Conservation (phyloP, 2,113 vertebrate species). For the Scopus umbretta region DNA sequence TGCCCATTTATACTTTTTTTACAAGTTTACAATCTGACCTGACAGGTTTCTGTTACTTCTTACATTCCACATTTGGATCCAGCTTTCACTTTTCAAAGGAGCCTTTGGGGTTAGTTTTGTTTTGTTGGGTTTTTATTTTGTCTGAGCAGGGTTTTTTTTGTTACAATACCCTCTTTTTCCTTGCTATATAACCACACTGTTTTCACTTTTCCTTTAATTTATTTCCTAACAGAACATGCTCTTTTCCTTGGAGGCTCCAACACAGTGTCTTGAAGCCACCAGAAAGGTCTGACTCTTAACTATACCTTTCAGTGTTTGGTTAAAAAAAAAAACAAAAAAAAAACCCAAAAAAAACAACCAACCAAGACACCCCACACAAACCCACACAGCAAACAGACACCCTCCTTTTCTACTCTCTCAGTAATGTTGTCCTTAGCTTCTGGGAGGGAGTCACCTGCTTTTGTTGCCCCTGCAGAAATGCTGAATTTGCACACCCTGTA, state of each 20-base stretch:
- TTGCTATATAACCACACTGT: neutral
- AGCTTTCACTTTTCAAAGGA: neutral
- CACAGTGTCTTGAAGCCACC: neutral
- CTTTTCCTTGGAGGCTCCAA: neutral
- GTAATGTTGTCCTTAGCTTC: neutral
- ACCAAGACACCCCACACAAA: neutral
- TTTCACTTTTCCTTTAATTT: neutral
- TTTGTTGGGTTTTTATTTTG: neutral
- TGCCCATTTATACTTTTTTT: neutral
- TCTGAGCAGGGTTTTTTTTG: too few relatives aligned
- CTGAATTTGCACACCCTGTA: neutral
- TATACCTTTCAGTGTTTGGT: neutral
- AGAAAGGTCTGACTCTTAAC: neutral
- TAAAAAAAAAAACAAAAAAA: neutral
- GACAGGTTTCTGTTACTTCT: neutral
- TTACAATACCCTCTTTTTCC: neutral
- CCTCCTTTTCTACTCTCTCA: neutral
- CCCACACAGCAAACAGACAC: rapidly evolving
- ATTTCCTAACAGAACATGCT: neutral
- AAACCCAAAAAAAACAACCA: neutral
- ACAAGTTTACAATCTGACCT: neutral
- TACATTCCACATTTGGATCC: neutral
- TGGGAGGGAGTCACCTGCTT: neutral
- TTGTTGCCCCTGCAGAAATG: neutral
- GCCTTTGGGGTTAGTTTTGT: neutral